phyloP scores from a whole-genome alignment of 2,113 vertebrate species.

The Edolisoma coerulescens region DNA sequence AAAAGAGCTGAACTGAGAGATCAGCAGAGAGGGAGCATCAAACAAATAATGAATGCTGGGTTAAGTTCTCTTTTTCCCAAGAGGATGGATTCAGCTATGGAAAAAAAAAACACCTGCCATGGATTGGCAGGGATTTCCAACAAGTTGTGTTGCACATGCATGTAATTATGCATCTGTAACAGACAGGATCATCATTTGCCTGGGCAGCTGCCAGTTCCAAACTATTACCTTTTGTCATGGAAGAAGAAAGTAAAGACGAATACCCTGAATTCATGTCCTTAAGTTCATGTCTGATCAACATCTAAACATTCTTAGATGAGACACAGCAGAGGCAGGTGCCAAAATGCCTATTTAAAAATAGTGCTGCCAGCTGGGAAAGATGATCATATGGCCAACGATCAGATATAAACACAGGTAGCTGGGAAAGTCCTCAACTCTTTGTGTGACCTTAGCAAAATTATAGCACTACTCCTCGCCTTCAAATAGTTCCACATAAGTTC shows the following conservation, averaged over 20 bases:
- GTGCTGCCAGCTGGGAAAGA: background rate
- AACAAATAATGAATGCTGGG: background rate
- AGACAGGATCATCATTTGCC: background rate
- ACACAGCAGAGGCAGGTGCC: background rate
- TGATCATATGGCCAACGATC: background rate
- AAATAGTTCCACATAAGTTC: background rate
- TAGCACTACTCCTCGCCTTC: background rate
- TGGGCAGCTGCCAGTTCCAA: background rate
- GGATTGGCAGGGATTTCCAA: background rate
- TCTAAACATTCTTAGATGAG: background rate
- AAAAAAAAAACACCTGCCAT: background rate
- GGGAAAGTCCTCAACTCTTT: background rate
- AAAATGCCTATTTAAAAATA: background rate
- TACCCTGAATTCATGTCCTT: background rate
- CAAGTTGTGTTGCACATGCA: background rate
- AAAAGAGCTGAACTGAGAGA: background rate
- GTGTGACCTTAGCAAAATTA: background rate
- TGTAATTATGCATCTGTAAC: background rate
- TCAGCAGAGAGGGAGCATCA: background rate
- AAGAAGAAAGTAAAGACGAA: background rate
- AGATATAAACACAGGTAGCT: background rate
- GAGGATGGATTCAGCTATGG: background rate
- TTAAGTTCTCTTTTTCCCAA: background rate
- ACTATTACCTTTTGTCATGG: background rate
- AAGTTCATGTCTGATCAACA: background rate